phyloP scores from a whole-genome alignment of 2,888 invertebrate genomes.

The Iphiclides podalirius region DNA sequence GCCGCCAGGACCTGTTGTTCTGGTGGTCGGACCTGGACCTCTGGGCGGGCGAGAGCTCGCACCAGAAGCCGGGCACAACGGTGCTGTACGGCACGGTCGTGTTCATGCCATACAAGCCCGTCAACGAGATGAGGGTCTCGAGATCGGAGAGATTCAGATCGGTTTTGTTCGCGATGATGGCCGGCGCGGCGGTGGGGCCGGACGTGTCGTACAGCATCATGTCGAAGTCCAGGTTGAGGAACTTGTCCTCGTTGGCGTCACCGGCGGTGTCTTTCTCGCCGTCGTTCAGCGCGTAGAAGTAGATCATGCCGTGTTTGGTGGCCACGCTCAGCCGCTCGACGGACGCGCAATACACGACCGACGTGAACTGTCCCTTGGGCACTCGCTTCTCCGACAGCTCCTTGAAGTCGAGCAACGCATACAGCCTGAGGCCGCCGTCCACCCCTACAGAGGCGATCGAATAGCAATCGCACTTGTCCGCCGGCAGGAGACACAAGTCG shows the following conservation, averaged over 20 bases:
- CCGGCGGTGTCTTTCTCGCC: conserved; percentile 85
- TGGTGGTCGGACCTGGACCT: conserved; percentile 93
- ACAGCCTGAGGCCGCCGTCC: conserved; percentile 86
- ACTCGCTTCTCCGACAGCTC: conserved; percentile 84
- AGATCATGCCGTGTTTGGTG: conserved; percentile 88
- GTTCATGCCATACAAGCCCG: conserved; percentile 85
- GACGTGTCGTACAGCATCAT: conserved; percentile 61
- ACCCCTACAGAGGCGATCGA: conserved; percentile 86
- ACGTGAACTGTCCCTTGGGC: conserved; percentile 86
- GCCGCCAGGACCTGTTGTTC: conserved; percentile 92
- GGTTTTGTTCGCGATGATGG: conserved; percentile 80
- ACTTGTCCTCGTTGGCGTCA: conserved; percentile 86
- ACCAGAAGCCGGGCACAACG: conserved; percentile 96
- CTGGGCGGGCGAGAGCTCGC: conserved; percentile 94
- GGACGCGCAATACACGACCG: conserved; percentile 92
- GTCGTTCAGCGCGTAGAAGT: conserved; percentile 89
- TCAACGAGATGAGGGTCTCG: conserved; percentile 85
- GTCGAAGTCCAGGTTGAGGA: conserved; percentile 69
- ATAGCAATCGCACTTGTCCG: conserved; percentile 70
- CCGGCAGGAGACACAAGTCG: conserved; percentile 85
- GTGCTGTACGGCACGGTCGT: conserved; percentile 85
- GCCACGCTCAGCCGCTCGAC: conserved; percentile 92
- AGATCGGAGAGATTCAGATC: conserved; percentile 81
- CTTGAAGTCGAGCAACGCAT: conserved; percentile 85
- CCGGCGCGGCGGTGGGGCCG: conserved; percentile 50